phyloP scores from a whole-genome alignment of 1,140 invertebrate genomes.

The Orius insidiosus region DNA sequence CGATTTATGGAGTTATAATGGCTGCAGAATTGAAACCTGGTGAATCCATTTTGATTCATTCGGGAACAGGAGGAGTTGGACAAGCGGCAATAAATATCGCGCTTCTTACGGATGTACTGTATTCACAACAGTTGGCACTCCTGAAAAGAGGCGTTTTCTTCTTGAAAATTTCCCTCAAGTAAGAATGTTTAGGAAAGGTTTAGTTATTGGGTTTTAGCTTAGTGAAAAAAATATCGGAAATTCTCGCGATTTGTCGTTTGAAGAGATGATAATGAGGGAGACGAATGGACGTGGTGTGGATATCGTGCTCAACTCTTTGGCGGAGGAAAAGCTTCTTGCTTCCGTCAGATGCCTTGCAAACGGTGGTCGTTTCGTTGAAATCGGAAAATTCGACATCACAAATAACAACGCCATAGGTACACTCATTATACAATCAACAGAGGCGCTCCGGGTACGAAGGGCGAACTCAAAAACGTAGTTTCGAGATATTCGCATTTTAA shows the following conservation, averaged over 20 bases:
- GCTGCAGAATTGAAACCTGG: constrained; percentile 42
- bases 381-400: constrained; percentile 51
- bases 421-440: too few species aligned
- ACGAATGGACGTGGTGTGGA: constrained; percentile 52
- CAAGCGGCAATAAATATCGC: constrained; percentile 61
- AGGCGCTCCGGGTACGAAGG: too few species aligned
- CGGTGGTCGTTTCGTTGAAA: constrained; percentile 51
- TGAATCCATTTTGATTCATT: constrained; percentile 53
- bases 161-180: constrained; percentile 40
- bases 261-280: constrained; percentile 40
- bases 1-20: constrained; percentile 44
- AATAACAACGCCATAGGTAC: constrained; percentile 55
- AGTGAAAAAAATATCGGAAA: constrained; percentile 50
- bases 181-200: neutral
- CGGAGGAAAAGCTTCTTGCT: constrained; percentile 53
- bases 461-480: too few species aligned
- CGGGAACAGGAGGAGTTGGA: constrained; percentile 59
- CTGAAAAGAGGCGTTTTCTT: constrained; percentile 50
- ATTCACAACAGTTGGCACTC: constrained; percentile 49
- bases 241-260: constrained; percentile 52
- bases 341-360: constrained; percentile 39
- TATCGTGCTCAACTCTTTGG: constrained; percentile 58
- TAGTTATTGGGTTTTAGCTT: constrained; percentile 24
- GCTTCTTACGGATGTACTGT: constrained; percentile 43
- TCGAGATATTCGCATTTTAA: too few species aligned